Base-by-base conservation (phyloP, 1,140 invertebrate genomes). In the Mesaphorura yosii region DNA sequence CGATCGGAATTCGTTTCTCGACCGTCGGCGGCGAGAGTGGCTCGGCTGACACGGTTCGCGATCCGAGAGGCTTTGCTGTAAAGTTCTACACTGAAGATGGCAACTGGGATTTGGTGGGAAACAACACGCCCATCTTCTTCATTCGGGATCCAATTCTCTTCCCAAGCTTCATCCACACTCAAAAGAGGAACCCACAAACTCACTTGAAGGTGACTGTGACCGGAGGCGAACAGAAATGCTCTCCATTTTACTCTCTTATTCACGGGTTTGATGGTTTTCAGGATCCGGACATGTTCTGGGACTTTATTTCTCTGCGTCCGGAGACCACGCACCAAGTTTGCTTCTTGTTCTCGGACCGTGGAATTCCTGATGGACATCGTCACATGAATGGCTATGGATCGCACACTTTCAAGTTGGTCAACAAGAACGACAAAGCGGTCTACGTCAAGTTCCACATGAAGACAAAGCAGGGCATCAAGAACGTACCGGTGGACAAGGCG, bases 41-140 rank as follows among this genome's bases (percentile, higher is more conserved):
- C 2, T 92, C 87, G 3, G 82, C 87, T 28, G 86, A 89, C 66
- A 88, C 86, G 17, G 86, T 78, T 0, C 79, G 91, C 62, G 91
- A 96, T 74, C 87, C 88, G 3, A 77, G 91, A 63, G 92, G 92
- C 57, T 96, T 95, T 71, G 88, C 92, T 34, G 71, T 94, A 0
- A 96, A 96, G 67, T 90, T 95, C 62, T 84, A 84, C 66, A 82
- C 81, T 0, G 81, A 84, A 64, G 80, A 83, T 44, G 83, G 83
- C 1, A 84, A 82, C 64, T 84, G 81, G 73, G 82, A 84, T 69
- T 68, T 84, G 15, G 81, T 81, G 15, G 80, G 81, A 10, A 83
- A 84, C 64, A 84, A 81, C 63, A 83, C 80, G 4, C 83, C 83
- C 1, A 78, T 84, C 62, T 84, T 82, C 67, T 82, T 82, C 57